phyloP scores from a whole-genome alignment of 2,113 vertebrate species.

The Regulus satrapa region DNA sequence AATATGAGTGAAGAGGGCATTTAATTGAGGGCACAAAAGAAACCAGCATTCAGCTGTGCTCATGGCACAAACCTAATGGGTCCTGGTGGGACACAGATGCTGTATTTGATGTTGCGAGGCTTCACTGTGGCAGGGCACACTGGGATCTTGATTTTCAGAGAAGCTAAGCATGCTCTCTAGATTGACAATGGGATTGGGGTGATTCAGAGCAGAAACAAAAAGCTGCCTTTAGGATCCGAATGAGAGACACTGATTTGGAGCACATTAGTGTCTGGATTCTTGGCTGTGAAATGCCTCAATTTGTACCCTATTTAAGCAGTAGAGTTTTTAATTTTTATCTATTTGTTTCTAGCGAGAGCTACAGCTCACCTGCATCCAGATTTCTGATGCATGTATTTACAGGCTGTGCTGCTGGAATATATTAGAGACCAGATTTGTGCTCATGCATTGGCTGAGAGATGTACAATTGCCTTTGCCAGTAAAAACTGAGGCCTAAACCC shows the following conservation, averaged over 20 bases:
- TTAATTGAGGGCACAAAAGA: neutral
- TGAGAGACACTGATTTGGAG: neutral
- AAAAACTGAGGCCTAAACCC: neutral
- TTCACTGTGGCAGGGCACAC: neutral
- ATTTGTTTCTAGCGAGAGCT: neutral
- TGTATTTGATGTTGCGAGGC: neutral
- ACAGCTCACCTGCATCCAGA: neutral
- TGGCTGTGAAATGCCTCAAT: neutral
- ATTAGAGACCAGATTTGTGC: neutral
- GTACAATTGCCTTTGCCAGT: neutral
- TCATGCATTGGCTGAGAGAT: neutral
- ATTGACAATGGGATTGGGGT: neutral
- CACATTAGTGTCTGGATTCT: neutral
- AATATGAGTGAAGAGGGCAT: neutral
- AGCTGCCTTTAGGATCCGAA: neutral
- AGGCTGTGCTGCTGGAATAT: neutral
- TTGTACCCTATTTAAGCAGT: neutral
- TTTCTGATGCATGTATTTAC: neutral
- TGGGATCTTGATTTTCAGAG: neutral
- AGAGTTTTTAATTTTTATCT: neutral
- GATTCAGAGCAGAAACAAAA: neutral
- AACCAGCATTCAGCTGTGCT: neutral
- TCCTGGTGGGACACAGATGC: neutral
- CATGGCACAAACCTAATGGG: neutral
- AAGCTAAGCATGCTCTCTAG: neutral